Evolutionary conservation across 2,113 vertebrate genomes (phyloP).

Genomic region (Nyctibius bracteatus): DNA sequence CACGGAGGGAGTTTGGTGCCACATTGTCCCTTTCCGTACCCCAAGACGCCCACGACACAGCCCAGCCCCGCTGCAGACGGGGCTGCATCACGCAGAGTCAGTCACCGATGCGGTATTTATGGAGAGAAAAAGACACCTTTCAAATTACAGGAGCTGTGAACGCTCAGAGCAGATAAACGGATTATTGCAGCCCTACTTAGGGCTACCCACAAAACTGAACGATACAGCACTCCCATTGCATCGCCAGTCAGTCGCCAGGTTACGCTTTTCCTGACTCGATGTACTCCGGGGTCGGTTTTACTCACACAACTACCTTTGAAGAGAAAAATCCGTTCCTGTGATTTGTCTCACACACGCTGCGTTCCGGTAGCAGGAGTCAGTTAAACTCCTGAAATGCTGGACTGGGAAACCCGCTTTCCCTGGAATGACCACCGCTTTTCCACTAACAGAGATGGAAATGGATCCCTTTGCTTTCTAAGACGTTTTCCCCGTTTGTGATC

Average conservation of each 20-base stretch:
- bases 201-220: not conserved
- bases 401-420: not conserved
- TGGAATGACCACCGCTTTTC: not conserved
- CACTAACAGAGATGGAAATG: not conserved
- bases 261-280: not conserved
- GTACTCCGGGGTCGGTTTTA: not conserved
- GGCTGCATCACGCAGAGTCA: not conserved
- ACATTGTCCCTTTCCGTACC: not conserved
- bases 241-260: not conserved
- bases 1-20: not conserved
- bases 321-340: not conserved
- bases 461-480: not conserved
- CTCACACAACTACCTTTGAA: not conserved
- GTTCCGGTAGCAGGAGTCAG: not conserved
- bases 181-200: not conserved
- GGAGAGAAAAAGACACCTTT: not conserved
- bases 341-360: not conserved
- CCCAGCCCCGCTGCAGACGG: not conserved
- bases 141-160: not conserved
- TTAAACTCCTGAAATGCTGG: not conserved
- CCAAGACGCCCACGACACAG: not conserved
- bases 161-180: not conserved
- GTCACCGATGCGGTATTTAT: not conserved
- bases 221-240: not conserved
- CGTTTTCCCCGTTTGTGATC: not conserved